Conservation (phyloP, 2,888 invertebrate species). For the Mayetiola destructor region DNA sequence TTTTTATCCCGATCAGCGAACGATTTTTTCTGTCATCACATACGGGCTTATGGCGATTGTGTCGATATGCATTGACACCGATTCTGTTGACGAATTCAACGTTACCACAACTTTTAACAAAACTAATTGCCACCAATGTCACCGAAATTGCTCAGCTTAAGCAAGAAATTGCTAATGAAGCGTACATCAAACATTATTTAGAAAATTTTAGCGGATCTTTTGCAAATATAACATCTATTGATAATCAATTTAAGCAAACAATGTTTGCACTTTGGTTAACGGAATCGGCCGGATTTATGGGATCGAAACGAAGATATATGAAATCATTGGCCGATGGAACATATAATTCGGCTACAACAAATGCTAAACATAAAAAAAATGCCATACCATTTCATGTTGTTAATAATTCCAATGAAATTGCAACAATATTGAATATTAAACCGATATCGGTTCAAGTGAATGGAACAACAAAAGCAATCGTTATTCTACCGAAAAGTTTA, state of each 20-base stretch:
- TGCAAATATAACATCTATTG: slow-evolving; percentile 15
- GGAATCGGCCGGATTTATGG: slow-evolving; percentile 26
- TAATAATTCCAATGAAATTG: neutral
- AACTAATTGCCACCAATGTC: slow-evolving; percentile 29
- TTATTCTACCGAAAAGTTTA: slow-evolving; percentile 31
- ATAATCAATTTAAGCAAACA: slow-evolving; percentile 26
- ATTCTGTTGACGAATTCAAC: slow-evolving; percentile 38
- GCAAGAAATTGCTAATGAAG: slow-evolving; percentile 24
- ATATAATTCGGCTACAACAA: too few relatives aligned
- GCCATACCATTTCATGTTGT: slow-evolving; percentile 21
- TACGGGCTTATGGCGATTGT: slow-evolving; percentile 51
- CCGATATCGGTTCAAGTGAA: slow-evolving; percentile 27
- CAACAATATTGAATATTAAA: slow-evolving; percentile 17
- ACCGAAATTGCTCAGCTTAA: slow-evolving; percentile 26
- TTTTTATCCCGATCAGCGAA: slow-evolving; percentile 40
- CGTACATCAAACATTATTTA: slow-evolving; percentile 26
- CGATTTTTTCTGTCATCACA: slow-evolving; percentile 50
- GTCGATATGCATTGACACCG: slow-evolving; percentile 30
- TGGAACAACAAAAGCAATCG: slow-evolving; percentile 25
- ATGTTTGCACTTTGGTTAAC: slow-evolving; percentile 33
- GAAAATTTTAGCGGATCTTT: slow-evolving; percentile 15
- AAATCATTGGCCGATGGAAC: slow-evolving; percentile 21
- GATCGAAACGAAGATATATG: slow-evolving; percentile 27
- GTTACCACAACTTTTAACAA: slow-evolving; percentile 43
- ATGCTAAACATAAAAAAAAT: neutral